A percentile compares a stretch with the other conserved stretches of the same genome.
Evolutionary conservation across 2,113 vertebrate genomes (phyloP).

Genomic region (Rhegmatorhina hoffmannsi): DNA sequence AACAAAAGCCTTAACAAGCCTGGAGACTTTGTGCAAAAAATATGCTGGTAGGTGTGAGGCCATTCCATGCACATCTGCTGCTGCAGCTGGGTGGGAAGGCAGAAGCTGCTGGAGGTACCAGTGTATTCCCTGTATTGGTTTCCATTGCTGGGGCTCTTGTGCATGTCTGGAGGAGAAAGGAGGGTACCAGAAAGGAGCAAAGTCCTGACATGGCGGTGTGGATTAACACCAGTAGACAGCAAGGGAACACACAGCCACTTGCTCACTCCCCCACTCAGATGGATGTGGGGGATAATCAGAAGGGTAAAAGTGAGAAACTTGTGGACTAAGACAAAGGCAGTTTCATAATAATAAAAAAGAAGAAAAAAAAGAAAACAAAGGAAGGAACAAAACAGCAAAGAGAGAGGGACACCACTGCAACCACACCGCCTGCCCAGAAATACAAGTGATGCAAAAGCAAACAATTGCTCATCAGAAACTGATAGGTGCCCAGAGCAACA

Average conservation of each 20-base stretch:
- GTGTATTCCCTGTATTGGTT: background rate
- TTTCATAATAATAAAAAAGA: background rate
- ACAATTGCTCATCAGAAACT: background rate
- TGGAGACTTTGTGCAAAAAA: background rate
- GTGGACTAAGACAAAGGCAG: background rate
- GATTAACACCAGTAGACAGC: background rate
- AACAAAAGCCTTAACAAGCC: conserved; percentile 2
- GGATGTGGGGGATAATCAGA: fast-evolving
- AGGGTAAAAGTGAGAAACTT: background rate
- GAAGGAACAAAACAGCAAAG: background rate
- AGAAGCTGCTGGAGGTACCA: background rate
- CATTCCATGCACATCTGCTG: background rate
- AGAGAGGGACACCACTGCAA: background rate
- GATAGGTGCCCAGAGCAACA: background rate
- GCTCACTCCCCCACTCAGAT: fast-evolving
- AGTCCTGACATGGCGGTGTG: background rate
- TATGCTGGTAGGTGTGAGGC: background rate
- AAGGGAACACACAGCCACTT: background rate
- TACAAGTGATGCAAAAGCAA: background rate
- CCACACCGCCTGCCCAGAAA: background rate
- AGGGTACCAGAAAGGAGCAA: background rate
- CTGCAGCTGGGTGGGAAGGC: background rate
- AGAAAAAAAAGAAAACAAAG: too few species aligned
- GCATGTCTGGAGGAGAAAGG: background rate
- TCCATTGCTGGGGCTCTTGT: background rate